Conservation (phyloP, 2,797 vertebrate species). For the Erithacus rubecula region DNA sequence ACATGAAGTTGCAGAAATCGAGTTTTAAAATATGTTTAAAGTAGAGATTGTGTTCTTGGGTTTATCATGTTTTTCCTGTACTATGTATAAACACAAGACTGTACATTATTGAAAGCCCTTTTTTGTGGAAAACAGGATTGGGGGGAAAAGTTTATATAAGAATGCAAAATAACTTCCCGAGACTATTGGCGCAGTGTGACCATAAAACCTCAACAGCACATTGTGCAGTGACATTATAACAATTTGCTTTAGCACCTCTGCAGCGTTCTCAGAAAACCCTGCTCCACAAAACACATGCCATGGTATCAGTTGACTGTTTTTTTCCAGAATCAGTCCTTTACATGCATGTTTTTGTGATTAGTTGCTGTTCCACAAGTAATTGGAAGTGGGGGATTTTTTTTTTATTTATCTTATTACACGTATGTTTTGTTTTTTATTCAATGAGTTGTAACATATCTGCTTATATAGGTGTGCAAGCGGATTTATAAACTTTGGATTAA, state of each 20-base stretch:
- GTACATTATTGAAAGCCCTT: conserved; percentile 65
- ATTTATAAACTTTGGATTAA: neutral
- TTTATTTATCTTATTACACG: neutral
- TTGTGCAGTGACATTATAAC: conserved; percentile 34
- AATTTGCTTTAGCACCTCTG: conserved; percentile 53
- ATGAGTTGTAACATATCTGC: neutral
- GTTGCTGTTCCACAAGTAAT: neutral
- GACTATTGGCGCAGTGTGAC: conserved; percentile 51
- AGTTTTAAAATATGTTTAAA: conserved; percentile 59
- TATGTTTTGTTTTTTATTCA: neutral
- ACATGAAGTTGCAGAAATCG: conserved; percentile 45
- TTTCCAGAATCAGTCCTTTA: neutral
- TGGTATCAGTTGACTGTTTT: neutral
- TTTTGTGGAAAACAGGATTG: conserved; percentile 53
- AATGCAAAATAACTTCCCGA: conserved; percentile 67
- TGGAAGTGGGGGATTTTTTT: neutral
- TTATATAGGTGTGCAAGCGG: neutral
- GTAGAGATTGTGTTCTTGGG: conserved; percentile 38
- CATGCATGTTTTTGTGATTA: conserved; percentile 25
- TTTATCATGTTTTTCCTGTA: conserved; percentile 73
- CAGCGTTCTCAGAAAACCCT: neutral
- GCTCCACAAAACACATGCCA: neutral
- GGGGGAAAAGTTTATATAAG: conserved; percentile 46
- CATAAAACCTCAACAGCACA: conserved; percentile 59
- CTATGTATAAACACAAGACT: conserved; percentile 51